These are phyloP conservation scores for Sebastes nivosus DNA, from an alignment of 2,797 vertebrate genomes.

Conservation along the genomic window DNA sequence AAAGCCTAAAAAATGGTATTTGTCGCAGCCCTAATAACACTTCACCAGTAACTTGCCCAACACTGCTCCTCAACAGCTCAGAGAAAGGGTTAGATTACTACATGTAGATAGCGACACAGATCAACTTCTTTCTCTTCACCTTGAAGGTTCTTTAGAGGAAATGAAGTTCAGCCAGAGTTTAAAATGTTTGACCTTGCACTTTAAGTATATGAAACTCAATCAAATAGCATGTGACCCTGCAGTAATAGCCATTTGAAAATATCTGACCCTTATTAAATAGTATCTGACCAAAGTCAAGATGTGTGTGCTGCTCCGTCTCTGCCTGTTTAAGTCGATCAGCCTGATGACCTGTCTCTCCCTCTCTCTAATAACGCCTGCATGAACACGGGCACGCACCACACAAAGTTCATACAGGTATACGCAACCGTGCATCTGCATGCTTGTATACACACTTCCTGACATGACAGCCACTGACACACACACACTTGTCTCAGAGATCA, in stretches of 20 bases:
- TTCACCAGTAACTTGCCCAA: no score
- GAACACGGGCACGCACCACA: conserved; percentile 19
- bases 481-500: conserved; percentile 55
- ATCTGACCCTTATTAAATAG: conserved; percentile 64
- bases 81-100: not conserved
- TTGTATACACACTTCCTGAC: conserved; percentile 27
- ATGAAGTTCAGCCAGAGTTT: conserved; percentile 36
- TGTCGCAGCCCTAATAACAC: no score
- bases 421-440: conserved; percentile 17
- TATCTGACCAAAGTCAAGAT: conserved; percentile 45
- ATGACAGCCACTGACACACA: conserved; percentile 27
- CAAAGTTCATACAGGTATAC: conserved; percentile 23
- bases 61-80: not conserved
- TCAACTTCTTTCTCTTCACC: conserved; percentile 2
- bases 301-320: conserved; percentile 26
- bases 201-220: conserved; percentile 49
- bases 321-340: conserved; percentile 47
- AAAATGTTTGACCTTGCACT: conserved; percentile 52
- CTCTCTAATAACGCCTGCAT: conserved; percentile 21
- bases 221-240: conserved; percentile 47
- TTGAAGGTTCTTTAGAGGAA: conserved; percentile 10
- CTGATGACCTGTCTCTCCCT: conserved; percentile 9
- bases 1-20: no score
- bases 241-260: conserved; percentile 62
- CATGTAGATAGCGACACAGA: not conserved